Conservation (phyloP, 2,113 vertebrate species). For the Hoplias malabaricus region DNA sequence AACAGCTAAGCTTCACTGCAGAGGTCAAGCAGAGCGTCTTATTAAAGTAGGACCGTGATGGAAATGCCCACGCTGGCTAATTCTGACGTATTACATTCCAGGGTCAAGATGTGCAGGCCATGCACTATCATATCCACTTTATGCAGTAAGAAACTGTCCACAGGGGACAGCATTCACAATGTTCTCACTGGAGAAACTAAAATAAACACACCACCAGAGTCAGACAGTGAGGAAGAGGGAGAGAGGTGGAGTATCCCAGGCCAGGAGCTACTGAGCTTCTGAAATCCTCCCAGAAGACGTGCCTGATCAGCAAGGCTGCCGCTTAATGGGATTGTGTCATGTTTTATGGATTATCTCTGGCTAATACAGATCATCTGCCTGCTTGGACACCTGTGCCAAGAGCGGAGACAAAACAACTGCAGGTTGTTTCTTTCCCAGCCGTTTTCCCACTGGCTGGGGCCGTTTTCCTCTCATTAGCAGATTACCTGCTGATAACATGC, state of each 20-base stretch:
- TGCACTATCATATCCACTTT: not conserved
- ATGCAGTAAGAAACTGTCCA: not conserved
- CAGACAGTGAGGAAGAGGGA: not conserved
- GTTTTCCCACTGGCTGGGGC: not conserved
- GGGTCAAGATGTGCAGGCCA: not conserved
- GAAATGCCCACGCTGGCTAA: slow-evolving; percentile 13
- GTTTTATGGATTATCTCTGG: slow-evolving; percentile 55
- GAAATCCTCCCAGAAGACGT: slow-evolving; percentile 39
- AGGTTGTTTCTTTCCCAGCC: slow-evolving; percentile 1
- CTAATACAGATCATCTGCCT: slow-evolving; percentile 52
- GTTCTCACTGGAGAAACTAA: not conserved
- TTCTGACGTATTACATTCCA: slow-evolving; percentile 4
- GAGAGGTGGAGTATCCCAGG: not conserved
- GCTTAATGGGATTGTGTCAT: slow-evolving; percentile 55
- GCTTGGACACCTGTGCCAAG: slow-evolving; percentile 43
- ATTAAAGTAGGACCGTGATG: slow-evolving; percentile 28
- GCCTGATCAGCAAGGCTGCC: slow-evolving; percentile 60
- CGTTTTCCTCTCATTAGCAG: slow-evolving; percentile 19
- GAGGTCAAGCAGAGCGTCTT: slow-evolving; percentile 33
- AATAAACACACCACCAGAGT: not conserved
- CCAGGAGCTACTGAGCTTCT: slow-evolving; percentile 31
- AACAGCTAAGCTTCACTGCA: slow-evolving; percentile 38
- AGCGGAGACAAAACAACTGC: not conserved
- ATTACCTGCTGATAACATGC: not conserved
- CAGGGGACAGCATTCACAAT: not conserved